phyloP scores from a whole-genome alignment of 2,888 invertebrate genomes.

The Diplazon laetatorius region DNA sequence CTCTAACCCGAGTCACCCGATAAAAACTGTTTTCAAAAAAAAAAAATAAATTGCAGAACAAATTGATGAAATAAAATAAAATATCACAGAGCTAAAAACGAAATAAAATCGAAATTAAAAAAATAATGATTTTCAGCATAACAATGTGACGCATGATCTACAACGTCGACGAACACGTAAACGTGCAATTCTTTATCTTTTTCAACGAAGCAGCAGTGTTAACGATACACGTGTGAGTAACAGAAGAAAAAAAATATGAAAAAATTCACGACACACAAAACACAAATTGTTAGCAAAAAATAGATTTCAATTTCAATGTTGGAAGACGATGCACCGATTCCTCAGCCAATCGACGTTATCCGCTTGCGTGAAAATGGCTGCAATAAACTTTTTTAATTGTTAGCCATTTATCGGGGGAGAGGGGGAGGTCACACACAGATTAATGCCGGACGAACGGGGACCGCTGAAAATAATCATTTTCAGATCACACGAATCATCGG shows the following conservation, averaged over 20 bases:
- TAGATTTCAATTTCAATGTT: conserved; percentile 32
- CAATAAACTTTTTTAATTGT: conserved; percentile 35
- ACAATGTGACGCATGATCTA: background rate
- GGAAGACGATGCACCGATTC: conserved; percentile 37
- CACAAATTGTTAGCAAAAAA: conserved; percentile 13
- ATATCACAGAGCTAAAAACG: too few relatives aligned
- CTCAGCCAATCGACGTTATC: conserved; percentile 39
- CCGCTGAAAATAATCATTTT: conserved; percentile 43
- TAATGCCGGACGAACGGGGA: conserved; percentile 2
- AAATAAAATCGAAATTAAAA: too few relatives aligned
- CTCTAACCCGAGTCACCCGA: too few relatives aligned
- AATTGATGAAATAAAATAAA: too few relatives aligned
- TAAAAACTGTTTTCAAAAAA: too few relatives aligned
- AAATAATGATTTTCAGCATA: too few relatives aligned
- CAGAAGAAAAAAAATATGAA: conserved; percentile 21
- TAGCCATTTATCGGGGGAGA: conserved; percentile 31
- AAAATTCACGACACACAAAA: too few relatives aligned
- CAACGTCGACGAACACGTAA: conserved; percentile 27
- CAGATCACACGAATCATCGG: background rate
- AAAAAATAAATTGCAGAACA: too few relatives aligned
- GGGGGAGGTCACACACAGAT: background rate
- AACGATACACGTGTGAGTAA: conserved; percentile 40
- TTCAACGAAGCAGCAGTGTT: conserved; percentile 42
- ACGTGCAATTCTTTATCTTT: conserved; percentile 52
- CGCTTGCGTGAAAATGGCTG: background rate